Evolutionary conservation across 2,113 vertebrate genomes (phyloP).

Genomic region (Ceyx melanurus): DNA sequence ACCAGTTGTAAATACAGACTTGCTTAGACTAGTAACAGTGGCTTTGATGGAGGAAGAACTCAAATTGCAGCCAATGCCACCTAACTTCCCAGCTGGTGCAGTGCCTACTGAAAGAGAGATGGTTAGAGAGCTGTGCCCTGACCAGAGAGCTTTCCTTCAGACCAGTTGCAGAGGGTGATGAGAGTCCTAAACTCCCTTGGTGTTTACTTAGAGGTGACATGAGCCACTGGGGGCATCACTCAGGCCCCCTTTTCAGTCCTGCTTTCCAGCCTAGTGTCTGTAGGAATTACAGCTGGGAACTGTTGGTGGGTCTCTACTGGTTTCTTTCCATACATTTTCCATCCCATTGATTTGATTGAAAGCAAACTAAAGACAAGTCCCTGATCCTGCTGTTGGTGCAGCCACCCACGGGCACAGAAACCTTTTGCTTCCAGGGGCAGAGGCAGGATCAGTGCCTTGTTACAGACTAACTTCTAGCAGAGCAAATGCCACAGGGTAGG

Average conservation of each 20-base stretch:
- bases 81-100: background rate
- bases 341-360: background rate
- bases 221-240: background rate
- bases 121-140: background rate
- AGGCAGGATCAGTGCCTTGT: constrained; percentile 1
- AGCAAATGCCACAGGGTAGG: background rate
- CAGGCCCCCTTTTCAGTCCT: background rate
- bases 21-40: background rate
- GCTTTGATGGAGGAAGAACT: background rate
- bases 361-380: background rate
- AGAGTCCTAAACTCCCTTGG: background rate
- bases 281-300: background rate
- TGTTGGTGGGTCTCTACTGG: background rate
- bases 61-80: background rate
- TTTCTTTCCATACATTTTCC: background rate
- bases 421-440: background rate
- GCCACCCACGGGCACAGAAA: background rate
- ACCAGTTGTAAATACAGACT: background rate
- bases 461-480: background rate
- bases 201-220: background rate
- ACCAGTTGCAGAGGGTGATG: background rate
- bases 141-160: background rate
- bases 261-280: background rate
- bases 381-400: background rate
- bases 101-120: background rate